These are phyloP conservation scores for Brachypodius melanocephalos DNA, from an alignment of 2,113 vertebrate genomes.

Conservation along the genomic window DNA sequence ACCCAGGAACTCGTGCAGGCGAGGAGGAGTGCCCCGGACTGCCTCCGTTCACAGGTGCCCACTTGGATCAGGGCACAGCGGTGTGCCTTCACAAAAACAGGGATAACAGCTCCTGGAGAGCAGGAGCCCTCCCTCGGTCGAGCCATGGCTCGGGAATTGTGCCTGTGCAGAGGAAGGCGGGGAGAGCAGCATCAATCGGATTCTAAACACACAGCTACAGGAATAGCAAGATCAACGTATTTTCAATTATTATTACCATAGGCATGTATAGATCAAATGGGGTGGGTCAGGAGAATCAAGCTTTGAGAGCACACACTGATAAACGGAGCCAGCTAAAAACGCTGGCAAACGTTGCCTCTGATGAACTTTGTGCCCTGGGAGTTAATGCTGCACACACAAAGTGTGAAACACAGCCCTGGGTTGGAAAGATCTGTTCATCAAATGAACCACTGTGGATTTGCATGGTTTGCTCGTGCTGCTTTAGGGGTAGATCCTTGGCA, in stretches of 20 bases:
- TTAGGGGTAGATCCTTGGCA: not conserved
- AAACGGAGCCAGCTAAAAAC: not conserved
- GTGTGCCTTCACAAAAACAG: not conserved
- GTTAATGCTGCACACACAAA: not conserved
- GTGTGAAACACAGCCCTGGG: not conserved
- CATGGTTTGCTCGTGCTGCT: not conserved
- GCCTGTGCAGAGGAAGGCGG: not conserved
- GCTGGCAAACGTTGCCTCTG: not conserved
- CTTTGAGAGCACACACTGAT: not conserved
- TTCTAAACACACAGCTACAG: not conserved
- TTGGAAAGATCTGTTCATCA: not conserved
- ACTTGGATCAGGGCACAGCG: not conserved
- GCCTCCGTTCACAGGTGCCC: not conserved
- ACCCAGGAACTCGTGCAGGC: not conserved
- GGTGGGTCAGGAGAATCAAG: not conserved
- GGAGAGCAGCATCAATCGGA: not conserved
- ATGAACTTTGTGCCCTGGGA: not conserved
- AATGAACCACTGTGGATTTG: not conserved
- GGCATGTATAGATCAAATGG: not conserved
- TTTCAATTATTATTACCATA: not conserved
- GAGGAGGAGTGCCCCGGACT: not conserved
- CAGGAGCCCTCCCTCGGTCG: not conserved
- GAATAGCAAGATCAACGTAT: not conserved
- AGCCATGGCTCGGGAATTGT: not conserved
- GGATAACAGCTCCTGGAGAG: not conserved